A percentile compares a stretch with the other conserved stretches of the same genome.
Conservation (phyloP, 2,797 vertebrate genomes). For the Cryptoblepharus egeriae region DNA sequence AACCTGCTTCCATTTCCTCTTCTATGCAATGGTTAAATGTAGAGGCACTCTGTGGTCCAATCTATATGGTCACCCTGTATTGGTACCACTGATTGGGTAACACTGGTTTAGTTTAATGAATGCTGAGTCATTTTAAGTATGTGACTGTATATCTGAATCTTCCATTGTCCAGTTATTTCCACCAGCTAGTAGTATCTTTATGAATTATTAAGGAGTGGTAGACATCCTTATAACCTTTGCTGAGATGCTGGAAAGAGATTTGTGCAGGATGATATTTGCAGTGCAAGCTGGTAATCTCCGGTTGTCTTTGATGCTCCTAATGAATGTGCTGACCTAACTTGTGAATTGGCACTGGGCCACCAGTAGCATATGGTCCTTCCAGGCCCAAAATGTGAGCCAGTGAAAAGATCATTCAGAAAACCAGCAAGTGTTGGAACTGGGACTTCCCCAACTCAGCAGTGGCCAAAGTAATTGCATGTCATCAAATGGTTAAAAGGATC, state of each 20-base stretch:
- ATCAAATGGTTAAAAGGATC: constrained; percentile 14
- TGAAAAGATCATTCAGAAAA: background rate
- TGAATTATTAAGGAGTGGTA: background rate
- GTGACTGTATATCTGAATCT: background rate
- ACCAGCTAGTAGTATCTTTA: background rate
- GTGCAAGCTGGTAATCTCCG: background rate
- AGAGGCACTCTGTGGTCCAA: no score
- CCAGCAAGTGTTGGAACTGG: background rate
- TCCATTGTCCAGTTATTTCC: background rate
- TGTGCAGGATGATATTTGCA: background rate
- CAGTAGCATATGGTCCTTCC: background rate
- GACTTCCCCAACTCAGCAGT: background rate
- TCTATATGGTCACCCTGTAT: no score
- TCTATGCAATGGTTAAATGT: no score
- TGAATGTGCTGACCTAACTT: background rate
- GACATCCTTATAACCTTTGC: background rate
- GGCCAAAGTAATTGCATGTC: background rate
- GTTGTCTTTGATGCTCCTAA: constrained; percentile 15
- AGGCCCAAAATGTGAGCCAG: background rate
- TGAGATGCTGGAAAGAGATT: background rate
- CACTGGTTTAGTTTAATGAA: background rate
- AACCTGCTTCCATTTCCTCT: no score
- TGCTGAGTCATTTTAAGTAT: background rate
- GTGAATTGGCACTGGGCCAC: background rate
- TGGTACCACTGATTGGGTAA: no score